A percentile compares a stretch with the other conserved stretches of the same genome.
Conservation (phyloP, 2,888 invertebrate species). For the Pristionchus maxplancki region DNA sequence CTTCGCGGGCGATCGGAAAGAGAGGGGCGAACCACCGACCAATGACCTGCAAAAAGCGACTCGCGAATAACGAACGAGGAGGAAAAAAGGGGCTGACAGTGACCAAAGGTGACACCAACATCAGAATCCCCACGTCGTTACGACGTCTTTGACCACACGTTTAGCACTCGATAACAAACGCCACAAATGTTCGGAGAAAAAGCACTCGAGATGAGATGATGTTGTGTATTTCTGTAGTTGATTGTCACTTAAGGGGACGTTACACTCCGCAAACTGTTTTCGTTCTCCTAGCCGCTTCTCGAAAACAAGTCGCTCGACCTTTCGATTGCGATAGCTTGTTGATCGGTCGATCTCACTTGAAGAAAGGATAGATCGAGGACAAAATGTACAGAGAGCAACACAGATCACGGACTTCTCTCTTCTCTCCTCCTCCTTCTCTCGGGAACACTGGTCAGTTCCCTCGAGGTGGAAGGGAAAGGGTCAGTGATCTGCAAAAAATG, state of each 20-base stretch:
- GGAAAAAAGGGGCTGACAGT: not conserved
- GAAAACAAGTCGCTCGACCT: not conserved
- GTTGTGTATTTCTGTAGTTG: not conserved
- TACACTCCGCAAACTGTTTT: not conserved
- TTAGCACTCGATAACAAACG: not conserved
- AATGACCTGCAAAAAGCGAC: not conserved
- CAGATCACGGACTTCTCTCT: not conserved
- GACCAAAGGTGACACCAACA: constrained; percentile 4
- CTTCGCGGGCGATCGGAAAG: not conserved
- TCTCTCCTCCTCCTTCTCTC: not conserved
- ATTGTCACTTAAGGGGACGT: not conserved
- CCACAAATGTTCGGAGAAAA: not conserved
- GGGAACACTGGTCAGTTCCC: not conserved
- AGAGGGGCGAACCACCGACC: not conserved
- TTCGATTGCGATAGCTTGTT: not conserved
- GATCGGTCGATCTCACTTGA: not conserved
- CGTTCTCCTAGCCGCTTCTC: not conserved
- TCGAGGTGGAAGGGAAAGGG: not conserved
- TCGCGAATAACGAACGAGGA: too few species aligned
- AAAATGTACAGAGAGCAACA: not conserved
- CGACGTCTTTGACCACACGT: not conserved
- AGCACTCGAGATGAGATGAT: not conserved
- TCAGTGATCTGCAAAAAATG: not conserved
- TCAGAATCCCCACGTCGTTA: not conserved
- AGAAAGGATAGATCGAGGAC: not conserved